Percentiles rank a stretch among this genome's conserved stretches.
These are phyloP conservation scores for Typhlomys cinereus DNA, from an alignment of 2,113 vertebrate species.

Conservation along the genomic window DNA sequence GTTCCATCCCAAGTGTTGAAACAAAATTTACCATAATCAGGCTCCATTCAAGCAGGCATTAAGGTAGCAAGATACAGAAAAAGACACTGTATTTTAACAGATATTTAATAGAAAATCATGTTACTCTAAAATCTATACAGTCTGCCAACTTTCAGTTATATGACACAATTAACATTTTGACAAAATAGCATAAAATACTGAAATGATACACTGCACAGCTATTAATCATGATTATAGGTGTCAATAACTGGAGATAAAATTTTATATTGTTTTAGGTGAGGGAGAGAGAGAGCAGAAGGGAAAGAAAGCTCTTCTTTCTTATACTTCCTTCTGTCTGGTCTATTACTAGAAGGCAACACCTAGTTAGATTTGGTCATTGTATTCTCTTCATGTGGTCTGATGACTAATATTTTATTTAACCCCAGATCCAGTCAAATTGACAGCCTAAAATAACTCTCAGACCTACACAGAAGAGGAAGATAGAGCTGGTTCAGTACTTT, in stretches of 20 bases:
- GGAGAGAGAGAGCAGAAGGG: too few relatives aligned
- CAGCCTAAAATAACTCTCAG: too few relatives aligned
- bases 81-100: background rate
- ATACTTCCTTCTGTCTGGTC: too few relatives aligned
- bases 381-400: too few relatives aligned
- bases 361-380: too few relatives aligned
- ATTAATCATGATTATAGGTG: background rate
- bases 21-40: background rate
- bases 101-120: background rate
- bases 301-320: too few relatives aligned
- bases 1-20: background rate
- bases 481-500: too few relatives aligned
- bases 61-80: background rate
- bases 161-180: background rate
- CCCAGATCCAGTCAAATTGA: too few relatives aligned
- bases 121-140: background rate
- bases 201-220: background rate
- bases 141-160: background rate
- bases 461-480: too few relatives aligned
- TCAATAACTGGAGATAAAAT: background rate
- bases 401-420: too few relatives aligned
- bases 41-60: background rate
- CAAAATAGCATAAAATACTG: background rate
- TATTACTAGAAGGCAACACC: too few relatives aligned
- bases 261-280: background rate